Evolutionary conservation across 1,140 invertebrate species (phyloP).

Genomic region (Tetranychus cinnabarinus): DNA sequence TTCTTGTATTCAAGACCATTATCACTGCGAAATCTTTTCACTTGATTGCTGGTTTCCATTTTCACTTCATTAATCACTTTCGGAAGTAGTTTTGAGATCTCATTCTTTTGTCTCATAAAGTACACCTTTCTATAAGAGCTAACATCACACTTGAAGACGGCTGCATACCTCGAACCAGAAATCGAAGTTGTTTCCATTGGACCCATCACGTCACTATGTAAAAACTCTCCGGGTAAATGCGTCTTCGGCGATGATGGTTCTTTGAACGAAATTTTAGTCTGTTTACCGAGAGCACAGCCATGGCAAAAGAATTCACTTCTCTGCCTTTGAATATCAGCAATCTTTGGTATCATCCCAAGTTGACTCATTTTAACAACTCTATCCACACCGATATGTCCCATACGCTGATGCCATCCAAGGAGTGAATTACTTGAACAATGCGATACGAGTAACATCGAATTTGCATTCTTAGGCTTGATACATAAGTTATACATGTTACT

Average conservation of each 20-base stretch:
- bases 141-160: neutral
- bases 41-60: neutral
- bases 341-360: neutral
- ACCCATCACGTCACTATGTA: neutral
- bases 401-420: neutral
- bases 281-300: neutral
- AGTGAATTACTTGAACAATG: neutral
- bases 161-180: neutral
- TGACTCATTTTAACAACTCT: neutral
- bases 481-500: neutral
- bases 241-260: neutral
- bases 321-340: neutral
- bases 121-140: neutral
- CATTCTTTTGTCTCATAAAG: neutral
- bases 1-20: slow-evolving; percentile 5
- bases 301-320: neutral
- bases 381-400: neutral
- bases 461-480: neutral
- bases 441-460: too few species aligned
- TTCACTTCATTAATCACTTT: neutral
- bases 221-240: neutral
- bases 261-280: neutral
- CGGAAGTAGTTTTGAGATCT: neutral
- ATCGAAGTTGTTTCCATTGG: neutral
- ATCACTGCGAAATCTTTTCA: neutral